Evolutionary conservation across 2,797 vertebrate species (phyloP).

Genomic region (Catharus ustulatus): DNA sequence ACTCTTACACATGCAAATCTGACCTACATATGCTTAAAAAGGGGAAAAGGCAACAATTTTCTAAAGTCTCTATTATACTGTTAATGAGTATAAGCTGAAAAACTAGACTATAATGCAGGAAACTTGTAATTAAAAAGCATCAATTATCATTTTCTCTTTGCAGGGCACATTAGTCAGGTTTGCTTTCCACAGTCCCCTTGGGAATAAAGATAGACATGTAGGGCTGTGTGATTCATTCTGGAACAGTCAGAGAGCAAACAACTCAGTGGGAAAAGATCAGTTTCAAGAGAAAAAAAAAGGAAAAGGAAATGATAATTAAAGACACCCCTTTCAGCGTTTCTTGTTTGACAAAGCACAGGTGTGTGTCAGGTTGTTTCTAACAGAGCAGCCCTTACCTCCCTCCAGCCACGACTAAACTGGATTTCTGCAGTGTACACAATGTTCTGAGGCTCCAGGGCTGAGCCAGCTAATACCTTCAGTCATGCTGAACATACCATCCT

Average conservation of each 20-base stretch:
- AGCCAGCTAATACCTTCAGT: conserved; percentile 37
- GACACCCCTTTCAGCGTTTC: background rate
- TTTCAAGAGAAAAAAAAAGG: background rate
- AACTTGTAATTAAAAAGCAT: conserved; percentile 59
- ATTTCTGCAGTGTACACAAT: background rate
- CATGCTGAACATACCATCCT: conserved; percentile 56
- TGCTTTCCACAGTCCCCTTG: background rate
- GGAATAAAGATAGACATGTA: background rate
- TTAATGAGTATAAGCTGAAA: conserved; percentile 39
- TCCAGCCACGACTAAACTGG: conserved; percentile 32
- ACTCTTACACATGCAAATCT: conserved; percentile 12
- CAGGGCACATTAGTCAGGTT: conserved; percentile 39
- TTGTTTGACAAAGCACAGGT: conserved; percentile 42
- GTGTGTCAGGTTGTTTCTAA: background rate
- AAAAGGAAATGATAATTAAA: background rate
- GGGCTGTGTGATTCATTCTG: conserved; percentile 26
- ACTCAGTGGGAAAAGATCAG: background rate
- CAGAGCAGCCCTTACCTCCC: background rate
- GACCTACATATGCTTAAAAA: conserved; percentile 31
- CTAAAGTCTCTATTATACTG: conserved; percentile 23
- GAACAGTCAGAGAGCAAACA: conserved; percentile 6
- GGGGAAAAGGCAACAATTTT: conserved; percentile 53
- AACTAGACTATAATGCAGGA: conserved; percentile 26
- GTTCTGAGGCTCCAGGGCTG: conserved; percentile 43
- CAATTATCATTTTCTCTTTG: conserved; percentile 29